Base-by-base conservation (phyloP, 2,888 invertebrate genomes). In the Cyclophora punctaria region DNA sequence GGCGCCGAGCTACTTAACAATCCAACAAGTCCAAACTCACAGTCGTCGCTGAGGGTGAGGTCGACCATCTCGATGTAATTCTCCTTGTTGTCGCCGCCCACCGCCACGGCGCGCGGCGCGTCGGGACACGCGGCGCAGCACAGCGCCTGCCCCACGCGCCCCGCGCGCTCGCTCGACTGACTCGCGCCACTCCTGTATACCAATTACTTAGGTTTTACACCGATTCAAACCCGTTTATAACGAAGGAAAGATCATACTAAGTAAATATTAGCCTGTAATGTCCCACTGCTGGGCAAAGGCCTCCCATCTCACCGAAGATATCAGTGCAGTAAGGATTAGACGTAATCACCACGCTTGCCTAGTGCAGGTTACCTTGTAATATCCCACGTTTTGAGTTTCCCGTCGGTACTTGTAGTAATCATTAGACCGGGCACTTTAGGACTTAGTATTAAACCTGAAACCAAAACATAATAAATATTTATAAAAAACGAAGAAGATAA, bases 341-440 rank as follows among this genome's bases (percentile, higher is more conserved):
- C 20, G 20, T 20, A 20, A 20, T 20, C 20, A 20, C 20, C 20
- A 20, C 20, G 20, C 20, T 20, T 20, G 20, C 20, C 20, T 1
- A 20, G 20, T 20, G 20, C 20, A 20, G 50, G 56, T 56, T 64
- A 86, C 85, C 78, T 69, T 2, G 78, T 64, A 58, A 83, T 90
- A 69, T 98, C 96, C 98, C 98, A 98, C 0, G 95, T 91, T 86
- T 96, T 97, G 3, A 97, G 75, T n/a, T 89, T 87, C 55, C 94
- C 94, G 73, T 98, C 97, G 2, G 93, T 91, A 4, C 96, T 93
- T 1, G 93, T 90, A 0, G 96, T 95, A 2, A 96, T 89, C 70
- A 98, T 83, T 46, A 96, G 83, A 3, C 95, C 95, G 1, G 93
- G 92, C 52, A 95, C 92, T 50, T 90, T 88, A 0, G 90, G 86